Conservation (phyloP, 2,797 vertebrate genomes). For the Channa striata region DNA sequence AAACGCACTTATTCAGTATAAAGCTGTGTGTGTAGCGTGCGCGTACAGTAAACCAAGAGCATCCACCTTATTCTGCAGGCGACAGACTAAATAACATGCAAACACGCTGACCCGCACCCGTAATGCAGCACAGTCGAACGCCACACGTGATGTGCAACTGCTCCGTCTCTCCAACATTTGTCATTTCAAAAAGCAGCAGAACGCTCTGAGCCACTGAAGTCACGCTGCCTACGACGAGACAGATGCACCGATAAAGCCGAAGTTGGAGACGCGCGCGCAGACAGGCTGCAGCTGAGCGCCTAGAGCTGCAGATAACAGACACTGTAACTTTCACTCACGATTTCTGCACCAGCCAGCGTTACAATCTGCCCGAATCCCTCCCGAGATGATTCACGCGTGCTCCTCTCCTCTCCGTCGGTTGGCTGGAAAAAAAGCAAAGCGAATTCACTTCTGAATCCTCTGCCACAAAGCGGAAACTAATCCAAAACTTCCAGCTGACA, state of each 20-base stretch:
- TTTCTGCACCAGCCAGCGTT: constrained; percentile 16
- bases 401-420: constrained; percentile 10
- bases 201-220: background rate
- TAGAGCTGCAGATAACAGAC: constrained; percentile 49
- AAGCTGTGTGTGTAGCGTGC: background rate
- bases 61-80: background rate
- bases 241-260: constrained; percentile 43
- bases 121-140: background rate
- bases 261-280: constrained; percentile 42
- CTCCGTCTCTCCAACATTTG: background rate
- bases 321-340: constrained; percentile 20
- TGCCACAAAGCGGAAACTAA: constrained; percentile 22
- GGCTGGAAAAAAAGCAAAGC: constrained; percentile 21
- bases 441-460: constrained; percentile 37
- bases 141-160: background rate
- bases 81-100: background rate
- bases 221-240: constrained; percentile 7
- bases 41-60: background rate
- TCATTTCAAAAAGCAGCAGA: constrained; percentile 5
- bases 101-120: background rate
- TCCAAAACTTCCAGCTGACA: constrained; percentile 34
- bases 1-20: constrained; percentile 13
- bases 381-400: constrained; percentile 34
- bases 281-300: constrained; percentile 28
- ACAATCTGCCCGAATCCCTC: constrained; percentile 29